phyloP scores from a whole-genome alignment of 92 coral and sea anemone genomes.

The Umimayanthus kanabou region DNA sequence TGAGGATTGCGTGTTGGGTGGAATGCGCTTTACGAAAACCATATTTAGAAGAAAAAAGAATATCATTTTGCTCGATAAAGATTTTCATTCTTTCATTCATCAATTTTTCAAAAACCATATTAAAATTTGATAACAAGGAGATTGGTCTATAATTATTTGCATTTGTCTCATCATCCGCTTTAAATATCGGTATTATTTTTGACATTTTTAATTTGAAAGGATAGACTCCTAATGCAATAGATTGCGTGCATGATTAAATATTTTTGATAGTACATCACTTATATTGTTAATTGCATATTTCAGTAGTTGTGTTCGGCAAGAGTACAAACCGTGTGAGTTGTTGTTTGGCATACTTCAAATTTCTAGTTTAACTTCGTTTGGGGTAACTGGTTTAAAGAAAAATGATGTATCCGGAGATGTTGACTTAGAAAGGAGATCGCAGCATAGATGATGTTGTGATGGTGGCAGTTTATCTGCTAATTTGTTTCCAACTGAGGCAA shows the following conservation, averaged over 20 bases:
- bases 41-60: background rate
- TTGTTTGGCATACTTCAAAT: conserved; percentile 31
- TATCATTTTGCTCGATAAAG: background rate
- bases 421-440: background rate
- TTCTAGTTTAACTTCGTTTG: conserved; percentile 21
- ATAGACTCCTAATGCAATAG: background rate
- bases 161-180: conserved; percentile 4
- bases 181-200: background rate
- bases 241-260: conserved; percentile 10
- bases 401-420: conserved; percentile 29
- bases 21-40: conserved; percentile 5
- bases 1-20: background rate
- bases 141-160: background rate
- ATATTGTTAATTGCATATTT: conserved; percentile 14
- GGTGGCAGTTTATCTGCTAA: conserved; percentile 39
- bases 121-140: background rate
- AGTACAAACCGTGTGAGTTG: conserved; percentile 35
- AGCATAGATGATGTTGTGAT: conserved; percentile 25
- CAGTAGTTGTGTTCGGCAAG: conserved; percentile 31
- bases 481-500: conserved; percentile 40
- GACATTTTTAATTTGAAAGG: conserved; percentile 10
- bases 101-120: background rate
- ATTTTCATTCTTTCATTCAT: background rate
- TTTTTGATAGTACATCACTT: conserved; percentile 25
- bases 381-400: conserved; percentile 30